Evolutionary conservation across 2,113 vertebrate genomes (phyloP), one percentile per base, ranked within the genome.

Genomic region (Neolamprologus modestus): DNA sequence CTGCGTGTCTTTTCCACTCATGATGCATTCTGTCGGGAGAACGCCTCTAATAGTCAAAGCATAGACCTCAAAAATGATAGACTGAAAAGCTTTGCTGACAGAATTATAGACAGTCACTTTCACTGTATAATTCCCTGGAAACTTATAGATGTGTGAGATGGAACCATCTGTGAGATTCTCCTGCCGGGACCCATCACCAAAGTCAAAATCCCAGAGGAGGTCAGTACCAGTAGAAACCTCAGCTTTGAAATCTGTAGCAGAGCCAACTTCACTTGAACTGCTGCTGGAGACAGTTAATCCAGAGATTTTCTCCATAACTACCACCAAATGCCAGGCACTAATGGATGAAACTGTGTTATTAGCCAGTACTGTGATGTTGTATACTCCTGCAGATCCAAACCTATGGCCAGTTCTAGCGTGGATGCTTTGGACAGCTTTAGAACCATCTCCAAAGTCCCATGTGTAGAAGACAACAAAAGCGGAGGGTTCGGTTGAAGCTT

Each of bases 401-500:
- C 55, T 61, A 54, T 93, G 95, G 17, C 5, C 73, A 66, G 95
- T 87, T 81, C 84, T 89, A 19, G 3, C 13, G n/a, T 92, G 16
- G 24, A 11, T 4, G 28, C 85, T 88, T 76, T 84, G 91, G 21
- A 92, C 35, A n/a, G 73, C 24, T 37, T 85, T 37, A 8, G 96
- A 94, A 17, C 91, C 87, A 19, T 97, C 96, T 1, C 91, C 94
- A 84, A 97, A 97, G 76, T 96, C 88, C 97, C 97, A 97, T 0
- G 52, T 94, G 82, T 96, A 96, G 42, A 92, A 5, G 3, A 94
- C 79, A 9, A 82, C 84, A 4, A 84, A 79, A 21, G 73, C 6
- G 6, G 93, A 94, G 4, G 97, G 96, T 45, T 89, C 79, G 8
- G 91, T 35, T 0, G 84, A 81, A 2, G 95, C 95, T 85, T 96